These are phyloP conservation scores for Mythimna albipuncta DNA, from an alignment of 2,888 invertebrate genomes.

Conservation along the genomic window DNA sequence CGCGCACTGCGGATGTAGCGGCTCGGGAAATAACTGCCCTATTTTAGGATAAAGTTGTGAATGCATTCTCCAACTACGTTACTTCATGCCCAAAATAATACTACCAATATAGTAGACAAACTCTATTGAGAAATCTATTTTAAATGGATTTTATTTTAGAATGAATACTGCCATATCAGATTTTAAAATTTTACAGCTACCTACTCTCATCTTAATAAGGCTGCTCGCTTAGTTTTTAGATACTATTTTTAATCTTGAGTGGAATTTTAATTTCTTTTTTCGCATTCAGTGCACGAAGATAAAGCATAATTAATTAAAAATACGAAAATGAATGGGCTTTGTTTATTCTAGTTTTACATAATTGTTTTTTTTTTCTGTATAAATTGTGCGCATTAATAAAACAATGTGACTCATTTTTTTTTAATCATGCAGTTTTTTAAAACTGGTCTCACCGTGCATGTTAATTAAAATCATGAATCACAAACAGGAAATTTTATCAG, in stretches of 20 bases:
- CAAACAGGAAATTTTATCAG: too few relatives aligned
- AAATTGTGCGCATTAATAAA: background rate
- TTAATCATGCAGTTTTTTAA: too few relatives aligned
- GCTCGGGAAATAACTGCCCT: slow-evolving; percentile 76
- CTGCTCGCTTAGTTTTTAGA: background rate
- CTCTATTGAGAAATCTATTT: slow-evolving; percentile 4
- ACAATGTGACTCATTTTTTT: background rate
- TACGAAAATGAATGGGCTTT: background rate
- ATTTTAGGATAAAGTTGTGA: slow-evolving; percentile 75
- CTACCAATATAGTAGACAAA: slow-evolving; percentile 13
- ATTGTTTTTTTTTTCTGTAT: background rate
- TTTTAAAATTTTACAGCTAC: background rate
- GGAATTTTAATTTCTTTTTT: slow-evolving; percentile 1
- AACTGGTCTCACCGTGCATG: background rate
- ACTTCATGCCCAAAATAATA: slow-evolving; percentile 63
- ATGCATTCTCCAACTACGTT: slow-evolving; percentile 65
- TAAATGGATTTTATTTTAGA: slow-evolving; percentile 21
- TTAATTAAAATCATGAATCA: background rate
- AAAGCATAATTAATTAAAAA: slow-evolving; percentile 7
- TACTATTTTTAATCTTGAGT: background rate
- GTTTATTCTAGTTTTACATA: background rate
- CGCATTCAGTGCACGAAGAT: too few relatives aligned
- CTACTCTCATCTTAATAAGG: background rate
- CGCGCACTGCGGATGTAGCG: slow-evolving; percentile 82
- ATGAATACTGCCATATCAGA: background rate